A percentile compares a stretch with the other conserved stretches of the same genome.
Conservation (phyloP, 2,888 invertebrate species). For the Drosophila anomalata region DNA sequence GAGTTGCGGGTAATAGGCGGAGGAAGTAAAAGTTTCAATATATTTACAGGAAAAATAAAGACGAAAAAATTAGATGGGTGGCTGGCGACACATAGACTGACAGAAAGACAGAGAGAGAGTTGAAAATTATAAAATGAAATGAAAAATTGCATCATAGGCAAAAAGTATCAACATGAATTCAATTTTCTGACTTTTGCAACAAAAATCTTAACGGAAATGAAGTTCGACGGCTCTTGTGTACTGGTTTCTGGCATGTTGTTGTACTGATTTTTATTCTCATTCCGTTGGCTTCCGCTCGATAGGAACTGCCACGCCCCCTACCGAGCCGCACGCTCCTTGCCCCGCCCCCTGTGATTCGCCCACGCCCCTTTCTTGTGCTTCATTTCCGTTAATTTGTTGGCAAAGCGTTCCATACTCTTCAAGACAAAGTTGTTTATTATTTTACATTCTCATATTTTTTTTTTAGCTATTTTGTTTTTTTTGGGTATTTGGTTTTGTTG, state of each 20-base stretch:
- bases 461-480: conserved; percentile 28
- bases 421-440: conserved; percentile 82
- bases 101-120: conserved; percentile 2
- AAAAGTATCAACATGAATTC: conserved; percentile 82
- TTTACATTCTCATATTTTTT: conserved; percentile 75
- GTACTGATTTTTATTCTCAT: conserved; percentile 26
- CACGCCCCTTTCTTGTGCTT: conserved; percentile 65
- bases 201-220: conserved; percentile 83
- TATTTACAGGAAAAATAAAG: conserved; percentile 42
- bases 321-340: conserved; percentile 7
- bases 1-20: conserved; percentile 7
- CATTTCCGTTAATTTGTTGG: conserved; percentile 83
- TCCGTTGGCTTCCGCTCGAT: conserved; percentile 26
- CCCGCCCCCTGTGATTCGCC: conserved; percentile 38
- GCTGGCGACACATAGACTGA: conserved; percentile 52
- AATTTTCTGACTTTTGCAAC: conserved; percentile 76
- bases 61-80: conserved; percentile 21
- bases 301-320: conserved; percentile 43
- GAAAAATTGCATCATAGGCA: conserved; percentile 81
- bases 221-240: conserved; percentile 60
- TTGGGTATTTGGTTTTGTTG: conserved; percentile 20
- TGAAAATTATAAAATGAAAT: conserved; percentile 56
- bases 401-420: conserved; percentile 83
- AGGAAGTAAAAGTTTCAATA: conserved; percentile 18
- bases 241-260: conserved; percentile 26